phyloP scores from a whole-genome alignment of 2,797 vertebrate species.

The Sebastes trivittatus region DNA sequence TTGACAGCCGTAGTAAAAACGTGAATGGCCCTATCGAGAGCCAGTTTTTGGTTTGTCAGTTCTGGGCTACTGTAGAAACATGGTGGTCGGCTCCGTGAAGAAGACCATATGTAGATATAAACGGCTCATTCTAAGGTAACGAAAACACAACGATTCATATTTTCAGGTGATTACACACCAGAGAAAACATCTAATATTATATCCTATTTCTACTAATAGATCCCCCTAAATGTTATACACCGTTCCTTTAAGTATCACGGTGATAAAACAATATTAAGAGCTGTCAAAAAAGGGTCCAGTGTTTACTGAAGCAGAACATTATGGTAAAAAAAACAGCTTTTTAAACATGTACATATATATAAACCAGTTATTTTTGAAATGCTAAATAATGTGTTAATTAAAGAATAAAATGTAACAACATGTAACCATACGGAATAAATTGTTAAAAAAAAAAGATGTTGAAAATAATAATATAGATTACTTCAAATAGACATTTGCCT shows the following conservation, averaged over 20 bases:
- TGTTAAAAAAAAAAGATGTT: neutral
- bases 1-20: too few relatives aligned
- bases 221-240: too few relatives aligned
- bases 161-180: too few relatives aligned
- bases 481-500: constrained; percentile 20
- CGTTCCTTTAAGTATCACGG: neutral
- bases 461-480: neutral
- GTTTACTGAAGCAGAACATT: neutral
- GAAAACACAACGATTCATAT: too few relatives aligned
- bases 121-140: too few relatives aligned
- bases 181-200: too few relatives aligned
- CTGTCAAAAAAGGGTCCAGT: neutral
- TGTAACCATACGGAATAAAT: neutral
- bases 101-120: too few relatives aligned
- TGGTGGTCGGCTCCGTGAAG: too few relatives aligned
- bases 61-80: too few relatives aligned
- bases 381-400: neutral
- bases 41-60: too few relatives aligned
- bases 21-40: too few relatives aligned
- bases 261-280: neutral
- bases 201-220: too few relatives aligned
- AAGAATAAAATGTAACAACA: neutral
- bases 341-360: neutral
- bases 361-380: neutral
- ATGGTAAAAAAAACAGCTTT: neutral